These are phyloP conservation scores for Caenorhabditis tropicalis DNA, from an alignment of 1,140 invertebrate species.

Conservation along the genomic window DNA sequence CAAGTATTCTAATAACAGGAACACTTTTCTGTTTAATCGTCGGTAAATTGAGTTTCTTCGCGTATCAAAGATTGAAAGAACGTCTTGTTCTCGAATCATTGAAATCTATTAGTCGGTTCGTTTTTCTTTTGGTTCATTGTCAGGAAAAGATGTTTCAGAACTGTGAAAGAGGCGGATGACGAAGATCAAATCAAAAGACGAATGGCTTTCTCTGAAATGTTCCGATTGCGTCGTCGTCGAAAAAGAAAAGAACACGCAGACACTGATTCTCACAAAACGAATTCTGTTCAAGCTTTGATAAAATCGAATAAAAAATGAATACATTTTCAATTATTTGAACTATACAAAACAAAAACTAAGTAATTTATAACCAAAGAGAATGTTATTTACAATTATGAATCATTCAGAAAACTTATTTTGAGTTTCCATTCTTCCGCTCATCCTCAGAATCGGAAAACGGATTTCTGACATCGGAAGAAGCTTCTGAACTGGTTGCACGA, in stretches of 20 bases:
- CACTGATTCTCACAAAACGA: neutral
- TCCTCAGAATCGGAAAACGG: neutral
- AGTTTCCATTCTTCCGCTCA: neutral
- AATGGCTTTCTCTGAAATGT: neutral
- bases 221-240: neutral
- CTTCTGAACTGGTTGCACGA: neutral
- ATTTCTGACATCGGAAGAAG: neutral
- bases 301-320: neutral
- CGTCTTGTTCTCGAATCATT: neutral
- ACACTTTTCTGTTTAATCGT: neutral
- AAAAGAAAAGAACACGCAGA: neutral
- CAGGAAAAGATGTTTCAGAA: neutral
- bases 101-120: neutral
- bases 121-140: neutral
- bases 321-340: neutral
- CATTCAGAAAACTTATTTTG: neutral
- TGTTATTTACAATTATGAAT: no score
- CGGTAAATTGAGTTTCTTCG: neutral
- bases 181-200: neutral
- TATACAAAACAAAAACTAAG: no score
- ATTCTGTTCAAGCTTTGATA: conserved; percentile 14
- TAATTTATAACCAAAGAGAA: no score
- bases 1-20: neutral
- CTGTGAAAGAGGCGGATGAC: neutral
- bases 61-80: conserved; percentile 2